Conservation (phyloP, 2,888 invertebrate species). For the Caenorhabditis zanzibari region DNA sequence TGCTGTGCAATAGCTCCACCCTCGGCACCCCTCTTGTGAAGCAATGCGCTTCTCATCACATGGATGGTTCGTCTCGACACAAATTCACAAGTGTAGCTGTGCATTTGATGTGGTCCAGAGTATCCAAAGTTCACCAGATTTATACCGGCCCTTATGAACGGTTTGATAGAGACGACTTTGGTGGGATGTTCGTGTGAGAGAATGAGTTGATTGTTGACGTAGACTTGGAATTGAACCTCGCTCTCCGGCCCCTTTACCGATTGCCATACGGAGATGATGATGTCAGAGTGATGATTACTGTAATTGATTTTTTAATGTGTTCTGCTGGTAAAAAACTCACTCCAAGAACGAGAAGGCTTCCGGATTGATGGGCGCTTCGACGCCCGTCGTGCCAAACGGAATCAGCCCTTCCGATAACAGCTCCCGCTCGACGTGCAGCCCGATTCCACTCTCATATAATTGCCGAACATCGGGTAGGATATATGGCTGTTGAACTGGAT, state of each 20-base stretch:
- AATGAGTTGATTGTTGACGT: conserved; percentile 6
- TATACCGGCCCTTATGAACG: not conserved
- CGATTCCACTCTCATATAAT: not conserved
- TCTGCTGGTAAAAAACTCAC: conserved; percentile 23
- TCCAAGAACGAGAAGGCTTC: conserved; percentile 6
- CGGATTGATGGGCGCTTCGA: conserved; percentile 15
- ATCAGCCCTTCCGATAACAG: conserved; percentile 22
- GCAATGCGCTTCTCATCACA: not conserved
- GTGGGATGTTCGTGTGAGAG: not conserved
- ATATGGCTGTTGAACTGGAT: conserved; percentile 5
- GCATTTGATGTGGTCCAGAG: conserved; percentile 5
- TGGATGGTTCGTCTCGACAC: not conserved
- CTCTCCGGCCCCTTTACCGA: not conserved
- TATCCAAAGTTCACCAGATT: conserved; percentile 49
- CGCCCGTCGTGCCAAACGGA: conserved; percentile 12
- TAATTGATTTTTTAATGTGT: conserved; percentile 4
- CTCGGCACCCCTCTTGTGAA: not conserved
- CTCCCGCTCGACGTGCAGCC: conserved; percentile 17
- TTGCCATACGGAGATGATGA: conserved; percentile 37
- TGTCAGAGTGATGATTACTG: conserved; percentile 13
- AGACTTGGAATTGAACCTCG: conserved; percentile 3
- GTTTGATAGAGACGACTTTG: conserved; percentile 12
- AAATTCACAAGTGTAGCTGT: conserved; percentile 41
- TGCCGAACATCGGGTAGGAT: conserved; percentile 14
- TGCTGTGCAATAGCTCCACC: not conserved